Evolutionary conservation across 1,140 invertebrate species (phyloP).

Genomic region (Lutraria rhynchaena): DNA sequence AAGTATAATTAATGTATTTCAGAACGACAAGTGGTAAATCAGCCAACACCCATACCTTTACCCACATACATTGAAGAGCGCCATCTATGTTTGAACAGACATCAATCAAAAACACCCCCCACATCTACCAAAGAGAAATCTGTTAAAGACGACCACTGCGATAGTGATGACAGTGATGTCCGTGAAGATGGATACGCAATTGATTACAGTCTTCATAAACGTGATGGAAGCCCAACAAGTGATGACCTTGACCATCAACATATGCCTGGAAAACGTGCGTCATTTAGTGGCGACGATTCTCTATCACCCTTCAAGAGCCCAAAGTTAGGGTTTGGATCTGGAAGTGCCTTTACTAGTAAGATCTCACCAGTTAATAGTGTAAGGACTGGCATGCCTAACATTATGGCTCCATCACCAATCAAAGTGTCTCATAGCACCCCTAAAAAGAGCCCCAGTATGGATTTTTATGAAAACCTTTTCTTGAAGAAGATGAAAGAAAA

Average conservation of each 20-base stretch:
- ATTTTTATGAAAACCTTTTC: conserved; percentile 72
- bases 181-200: conserved; percentile 68
- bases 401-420: conserved; percentile 55
- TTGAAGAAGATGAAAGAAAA: conserved; percentile 76
- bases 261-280: conserved; percentile 50
- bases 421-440: conserved; percentile 64
- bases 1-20: no score
- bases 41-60: conserved; percentile 63
- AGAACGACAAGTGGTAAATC: conserved; percentile 66
- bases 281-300: conserved; percentile 52
- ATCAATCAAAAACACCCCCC: conserved; percentile 14
- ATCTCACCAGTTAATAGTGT: conserved; percentile 56
- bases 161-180: conserved; percentile 61
- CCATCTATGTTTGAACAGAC: conserved; percentile 52
- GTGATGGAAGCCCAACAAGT: conserved; percentile 87
- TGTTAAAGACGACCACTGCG: conserved; percentile 59
- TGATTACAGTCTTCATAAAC: conserved; percentile 86
- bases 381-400: conserved; percentile 51
- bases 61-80: conserved; percentile 58
- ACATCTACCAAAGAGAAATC: conserved; percentile 11
- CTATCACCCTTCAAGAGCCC: conserved; percentile 64
- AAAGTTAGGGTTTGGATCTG: conserved; percentile 28
- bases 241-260: conserved; percentile 66
- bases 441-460: conserved; percentile 56
- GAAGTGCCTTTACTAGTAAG: conserved; percentile 51